Percentiles rank a stretch among this genome's conserved stretches.
These are phyloP conservation scores for Lampris incognitus DNA, from an alignment of 2,113 vertebrate species.

Conservation along the genomic window DNA sequence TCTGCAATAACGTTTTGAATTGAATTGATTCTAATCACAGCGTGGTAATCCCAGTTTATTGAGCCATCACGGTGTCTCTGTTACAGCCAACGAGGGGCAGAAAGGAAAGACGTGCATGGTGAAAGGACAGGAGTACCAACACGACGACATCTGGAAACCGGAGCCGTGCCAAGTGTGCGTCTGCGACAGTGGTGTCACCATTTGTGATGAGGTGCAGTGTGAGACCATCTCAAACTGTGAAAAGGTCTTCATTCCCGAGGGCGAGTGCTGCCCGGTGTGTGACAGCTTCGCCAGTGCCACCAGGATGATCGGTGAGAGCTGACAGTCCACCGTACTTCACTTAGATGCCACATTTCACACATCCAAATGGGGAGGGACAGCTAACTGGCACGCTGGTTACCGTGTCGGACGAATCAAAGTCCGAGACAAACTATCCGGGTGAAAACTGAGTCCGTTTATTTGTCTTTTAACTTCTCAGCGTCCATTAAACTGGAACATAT, in stretches of 20 bases:
- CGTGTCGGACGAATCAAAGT: no score
- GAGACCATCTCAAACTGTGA: constrained; percentile 84
- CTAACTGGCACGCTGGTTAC: no score
- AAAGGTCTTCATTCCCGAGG: constrained; percentile 82
- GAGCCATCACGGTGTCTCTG: not conserved
- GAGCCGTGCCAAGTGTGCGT: constrained; percentile 90
- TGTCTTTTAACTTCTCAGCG: no score
- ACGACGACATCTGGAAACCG: constrained; percentile 93
- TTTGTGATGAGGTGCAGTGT: constrained; percentile 93
- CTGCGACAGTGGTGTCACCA: constrained; percentile 89
- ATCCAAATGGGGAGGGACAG: no score
- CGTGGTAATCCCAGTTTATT: not conserved
- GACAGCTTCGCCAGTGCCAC: constrained; percentile 71
- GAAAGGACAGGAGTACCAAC: constrained; percentile 85
- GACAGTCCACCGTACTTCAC: no score
- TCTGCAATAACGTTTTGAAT: no score
- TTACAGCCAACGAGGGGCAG: constrained; percentile 30
- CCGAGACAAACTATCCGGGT: no score
- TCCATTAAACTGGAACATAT: no score
- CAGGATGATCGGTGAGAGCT: constrained; percentile 73
- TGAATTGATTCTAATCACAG: not conserved
- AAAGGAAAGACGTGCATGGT: constrained; percentile 84
- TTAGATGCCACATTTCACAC: no score
- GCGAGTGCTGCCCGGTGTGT: constrained; percentile 94
- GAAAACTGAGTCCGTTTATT: no score